Conservation (phyloP, 23 tunicate species). For the Corella eumyota region DNA sequence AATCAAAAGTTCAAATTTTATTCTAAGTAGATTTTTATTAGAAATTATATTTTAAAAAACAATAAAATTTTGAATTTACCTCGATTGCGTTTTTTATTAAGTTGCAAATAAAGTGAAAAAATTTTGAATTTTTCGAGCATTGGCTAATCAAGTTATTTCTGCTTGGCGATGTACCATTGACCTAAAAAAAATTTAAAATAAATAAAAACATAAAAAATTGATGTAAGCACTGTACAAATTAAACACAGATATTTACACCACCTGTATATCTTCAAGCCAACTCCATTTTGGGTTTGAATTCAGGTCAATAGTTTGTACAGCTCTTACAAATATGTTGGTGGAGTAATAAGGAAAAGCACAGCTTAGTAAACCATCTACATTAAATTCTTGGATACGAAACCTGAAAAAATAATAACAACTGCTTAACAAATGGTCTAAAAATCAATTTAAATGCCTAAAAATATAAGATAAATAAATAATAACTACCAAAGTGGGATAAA, state of each 20-base stretch:
- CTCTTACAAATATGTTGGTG: constrained; percentile 47
- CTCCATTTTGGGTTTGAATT: constrained; percentile 1
- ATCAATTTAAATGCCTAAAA: too few species aligned
- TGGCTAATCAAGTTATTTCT: constrained; percentile 9
- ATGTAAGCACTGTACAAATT: too few species aligned
- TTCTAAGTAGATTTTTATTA: too few species aligned
- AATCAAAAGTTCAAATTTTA: too few species aligned
- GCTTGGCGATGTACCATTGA: constrained; percentile 13
- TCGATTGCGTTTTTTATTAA: constrained; percentile 7
- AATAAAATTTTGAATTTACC: too few species aligned
- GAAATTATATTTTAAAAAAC: too few species aligned
- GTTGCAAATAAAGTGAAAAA: constrained; percentile 39
- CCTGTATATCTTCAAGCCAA: constrained; percentile 4
- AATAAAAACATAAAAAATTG: too few species aligned
- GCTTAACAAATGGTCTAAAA: too few species aligned
- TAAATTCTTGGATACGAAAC: constrained; percentile 31
- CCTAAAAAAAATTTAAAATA: constrained; percentile 2
- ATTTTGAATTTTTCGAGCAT: constrained; percentile 10
- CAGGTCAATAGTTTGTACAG: constrained; percentile 39
- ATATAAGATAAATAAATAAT: too few species aligned
- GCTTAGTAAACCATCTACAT: constrained; percentile 24
- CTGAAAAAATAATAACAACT: constrained; percentile 4
- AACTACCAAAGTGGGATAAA: too few species aligned
- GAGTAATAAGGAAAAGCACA: constrained; percentile 41
- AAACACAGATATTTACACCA: too few species aligned